Percentiles rank a stretch among this genome's conserved stretches.
phyloP scores from a whole-genome alignment of 2,113 vertebrate genomes.

The Chloropsis hardwickii region DNA sequence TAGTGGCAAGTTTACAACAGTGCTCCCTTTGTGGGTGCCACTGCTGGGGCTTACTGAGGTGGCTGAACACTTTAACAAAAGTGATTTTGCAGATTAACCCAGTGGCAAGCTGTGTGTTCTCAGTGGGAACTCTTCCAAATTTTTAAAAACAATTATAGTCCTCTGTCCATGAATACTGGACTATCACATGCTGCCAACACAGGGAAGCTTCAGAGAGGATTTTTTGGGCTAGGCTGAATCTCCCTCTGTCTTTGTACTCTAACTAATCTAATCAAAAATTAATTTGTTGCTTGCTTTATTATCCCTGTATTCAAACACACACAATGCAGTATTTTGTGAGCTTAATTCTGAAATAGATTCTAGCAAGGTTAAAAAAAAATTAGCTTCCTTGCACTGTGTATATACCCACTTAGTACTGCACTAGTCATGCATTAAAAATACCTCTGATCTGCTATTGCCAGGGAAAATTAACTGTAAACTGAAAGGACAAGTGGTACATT shows the following conservation, averaged over 20 bases:
- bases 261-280: not conserved
- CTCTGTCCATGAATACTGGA: not conserved
- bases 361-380: not conserved
- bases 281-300: constrained; percentile 30
- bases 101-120: not conserved
- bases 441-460: not conserved
- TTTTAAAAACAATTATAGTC: not conserved
- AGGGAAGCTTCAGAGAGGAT: not conserved
- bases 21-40: not conserved
- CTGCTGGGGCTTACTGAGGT: not conserved
- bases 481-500: not conserved
- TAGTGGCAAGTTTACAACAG: not conserved
- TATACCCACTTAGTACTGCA: not conserved
- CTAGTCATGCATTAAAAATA: not conserved
- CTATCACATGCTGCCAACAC: not conserved
- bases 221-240: not conserved
- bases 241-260: not conserved
- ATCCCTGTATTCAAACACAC: not conserved
- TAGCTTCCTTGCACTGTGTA: not conserved
- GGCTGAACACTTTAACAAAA: not conserved
- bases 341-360: constrained; percentile 2
- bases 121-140: not conserved
- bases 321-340: not conserved
- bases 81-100: not conserved
- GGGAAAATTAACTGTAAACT: constrained; percentile 6